Percentiles rank a stretch among this genome's conserved stretches.
phyloP scores from a whole-genome alignment of 2,797 vertebrate species.

The Coccyzus lansbergi region DNA sequence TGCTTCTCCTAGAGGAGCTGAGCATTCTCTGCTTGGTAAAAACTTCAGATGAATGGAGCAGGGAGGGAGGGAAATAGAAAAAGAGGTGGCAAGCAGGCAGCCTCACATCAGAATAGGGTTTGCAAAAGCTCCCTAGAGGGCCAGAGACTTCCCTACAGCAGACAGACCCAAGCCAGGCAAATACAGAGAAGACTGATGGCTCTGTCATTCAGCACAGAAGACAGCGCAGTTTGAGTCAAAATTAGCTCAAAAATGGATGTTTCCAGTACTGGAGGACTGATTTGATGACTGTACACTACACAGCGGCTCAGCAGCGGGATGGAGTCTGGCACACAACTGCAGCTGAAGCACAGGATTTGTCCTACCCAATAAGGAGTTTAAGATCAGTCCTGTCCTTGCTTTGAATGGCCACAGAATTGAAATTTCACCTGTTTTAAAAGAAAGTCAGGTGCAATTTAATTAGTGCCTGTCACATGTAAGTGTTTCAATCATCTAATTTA shows the following conservation, averaged over 20 bases:
- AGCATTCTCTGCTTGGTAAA: neutral
- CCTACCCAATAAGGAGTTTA: neutral
- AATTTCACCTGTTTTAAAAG: neutral
- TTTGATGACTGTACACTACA: neutral
- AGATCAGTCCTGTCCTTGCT: neutral
- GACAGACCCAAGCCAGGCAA: neutral
- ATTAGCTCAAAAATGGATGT: neutral
- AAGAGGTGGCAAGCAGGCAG: neutral
- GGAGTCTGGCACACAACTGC: neutral
- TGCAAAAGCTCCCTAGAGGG: neutral
- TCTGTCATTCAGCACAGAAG: slow-evolving; percentile 8
- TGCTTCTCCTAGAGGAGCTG: neutral
- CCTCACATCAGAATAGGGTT: neutral
- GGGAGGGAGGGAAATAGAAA: neutral
- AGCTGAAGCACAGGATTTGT: neutral
- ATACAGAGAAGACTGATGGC: neutral
- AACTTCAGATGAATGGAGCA: neutral
- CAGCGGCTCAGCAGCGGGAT: rapidly evolving
- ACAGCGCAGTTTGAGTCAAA: neutral
- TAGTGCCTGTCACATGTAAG: neutral
- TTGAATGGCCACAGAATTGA: neutral
- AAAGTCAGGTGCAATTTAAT: neutral
- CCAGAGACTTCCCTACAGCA: neutral
- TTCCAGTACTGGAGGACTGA: neutral
- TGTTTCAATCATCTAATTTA: neutral